Evolutionary conservation across 2,888 invertebrate species (phyloP), one percentile per base, ranked within the genome.

Genomic region (Eretmocerus hayati): DNA sequence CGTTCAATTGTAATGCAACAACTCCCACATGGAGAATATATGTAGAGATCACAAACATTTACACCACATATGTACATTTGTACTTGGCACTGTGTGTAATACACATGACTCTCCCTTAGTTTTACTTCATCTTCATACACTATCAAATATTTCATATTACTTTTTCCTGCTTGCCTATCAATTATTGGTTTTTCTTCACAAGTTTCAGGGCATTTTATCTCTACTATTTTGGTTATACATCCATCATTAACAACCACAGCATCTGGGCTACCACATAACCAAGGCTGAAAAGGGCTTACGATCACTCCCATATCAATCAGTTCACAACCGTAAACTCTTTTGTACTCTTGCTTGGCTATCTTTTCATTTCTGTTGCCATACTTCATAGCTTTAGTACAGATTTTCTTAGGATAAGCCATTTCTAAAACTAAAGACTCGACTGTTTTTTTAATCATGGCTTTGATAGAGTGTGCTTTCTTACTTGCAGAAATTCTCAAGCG

Each of bases 141-240:
- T n/a, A n/a, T n/a, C 31, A 31, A 31, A 31, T 31, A 31, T n/a
- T 13, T n/a, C 13, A 31, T 15, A 31, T 31, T 31, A 15, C 31
- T n/a, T n/a, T 13, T 31, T 4, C 15, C 15, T n/a, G 13, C 15
- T n/a, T 13, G 15, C 4, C 15, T 4, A 4, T 31, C 15, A 4
- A 4, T 4, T n/a, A 31, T 31, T n/a, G 37, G 37, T 11, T n/a
- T 16, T 37, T 30, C 40, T 30, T 42, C 41, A 38, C 55, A 56
- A 4, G 45, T 42, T n/a, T 23, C 36, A 2, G 56, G 56, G 31
- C 58, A 56, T 46, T 58, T 58, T 36, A 58, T 44, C 49, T 56
- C 56, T 3, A 58, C n/a, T 20, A 52, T 15, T 50, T 50, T 55
- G n/a, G 23, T 41, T 9, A 48, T 31, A 13, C 42, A 20, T 15